Conservation (phyloP, 1,140 invertebrate genomes). For the Danaus melanippus region DNA sequence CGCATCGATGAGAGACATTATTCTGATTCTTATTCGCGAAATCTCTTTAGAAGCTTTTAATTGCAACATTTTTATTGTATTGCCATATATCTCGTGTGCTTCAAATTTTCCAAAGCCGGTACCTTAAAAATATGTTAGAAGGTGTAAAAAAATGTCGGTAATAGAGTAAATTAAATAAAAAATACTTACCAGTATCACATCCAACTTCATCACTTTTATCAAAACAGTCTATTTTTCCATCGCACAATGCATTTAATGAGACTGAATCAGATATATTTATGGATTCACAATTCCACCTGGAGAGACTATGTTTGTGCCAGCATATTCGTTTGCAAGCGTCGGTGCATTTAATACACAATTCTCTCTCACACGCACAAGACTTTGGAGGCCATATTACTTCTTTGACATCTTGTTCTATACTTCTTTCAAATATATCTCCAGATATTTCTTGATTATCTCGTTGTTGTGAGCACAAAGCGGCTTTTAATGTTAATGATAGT, state of each 20-base stretch:
- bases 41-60: slow-evolving; percentile 27
- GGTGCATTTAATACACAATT: slow-evolving; percentile 35
- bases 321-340: slow-evolving; percentile 39
- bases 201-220: slow-evolving; percentile 49
- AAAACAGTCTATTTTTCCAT: slow-evolving; percentile 55
- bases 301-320: slow-evolving; percentile 36
- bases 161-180: too few species aligned
- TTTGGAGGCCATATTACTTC: slow-evolving; percentile 22
- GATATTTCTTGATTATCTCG: slow-evolving; percentile 14
- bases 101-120: slow-evolving; percentile 31
- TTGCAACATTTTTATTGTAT: slow-evolving; percentile 24
- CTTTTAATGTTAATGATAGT: slow-evolving; percentile 29
- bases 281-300: slow-evolving; percentile 39
- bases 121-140: slow-evolving; percentile 10
- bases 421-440: slow-evolving; percentile 17
- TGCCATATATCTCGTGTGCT: slow-evolving; percentile 27
- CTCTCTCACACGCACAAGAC: slow-evolving; percentile 31
- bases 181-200: slow-evolving; percentile 33
- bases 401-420: slow-evolving; percentile 17
- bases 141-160: too few species aligned
- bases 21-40: slow-evolving; percentile 5
- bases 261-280: slow-evolving; percentile 26
- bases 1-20: slow-evolving; percentile 5
- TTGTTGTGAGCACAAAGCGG: slow-evolving; percentile 27
- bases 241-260: slow-evolving; percentile 39